phyloP scores from a whole-genome alignment of 2,888 invertebrate genomes.

The Osmoderma eremita region DNA sequence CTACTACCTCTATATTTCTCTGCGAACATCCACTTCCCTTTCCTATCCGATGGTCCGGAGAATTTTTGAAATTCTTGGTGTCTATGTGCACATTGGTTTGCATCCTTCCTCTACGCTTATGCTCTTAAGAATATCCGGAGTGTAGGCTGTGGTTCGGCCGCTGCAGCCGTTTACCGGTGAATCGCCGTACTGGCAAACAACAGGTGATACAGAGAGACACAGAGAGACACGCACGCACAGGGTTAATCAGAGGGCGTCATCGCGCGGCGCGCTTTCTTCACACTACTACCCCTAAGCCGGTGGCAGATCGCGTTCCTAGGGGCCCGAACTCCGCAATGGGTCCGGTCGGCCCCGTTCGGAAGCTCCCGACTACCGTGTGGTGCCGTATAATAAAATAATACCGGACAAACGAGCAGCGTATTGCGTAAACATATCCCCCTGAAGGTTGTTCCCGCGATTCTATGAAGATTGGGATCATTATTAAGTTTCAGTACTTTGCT shows the following conservation, averaged over 20 bases:
- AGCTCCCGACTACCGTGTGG: conserved; percentile 5
- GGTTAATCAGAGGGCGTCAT: conserved; percentile 49
- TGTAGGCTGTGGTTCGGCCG: background rate
- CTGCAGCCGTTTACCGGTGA: background rate
- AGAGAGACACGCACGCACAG: background rate
- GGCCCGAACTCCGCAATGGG: conserved; percentile 45
- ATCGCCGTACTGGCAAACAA: conserved; percentile 25
- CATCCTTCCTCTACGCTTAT: conserved; percentile 66
- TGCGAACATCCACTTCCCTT: conserved; percentile 64
- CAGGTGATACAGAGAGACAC: conserved; percentile 43
- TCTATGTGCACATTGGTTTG: conserved; percentile 82
- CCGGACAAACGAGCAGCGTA: too few species aligned
- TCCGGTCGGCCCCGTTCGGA: conserved; percentile 31
- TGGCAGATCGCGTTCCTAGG: conserved; percentile 9
- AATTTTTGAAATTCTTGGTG: conserved; percentile 72
- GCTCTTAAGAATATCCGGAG: background rate
- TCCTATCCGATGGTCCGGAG: conserved; percentile 69
- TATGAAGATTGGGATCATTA: too few species aligned
- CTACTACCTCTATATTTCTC: conserved; percentile 66
- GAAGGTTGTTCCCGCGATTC: too few species aligned
- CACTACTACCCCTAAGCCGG: conserved; percentile 48
- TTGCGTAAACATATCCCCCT: too few species aligned
- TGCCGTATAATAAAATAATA: background rate
- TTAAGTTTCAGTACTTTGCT: too few species aligned
- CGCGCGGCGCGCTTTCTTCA: conserved; percentile 53